These are phyloP conservation scores for Drosophila phalerata DNA, from an alignment of 2,888 invertebrate genomes.

Conservation along the genomic window DNA sequence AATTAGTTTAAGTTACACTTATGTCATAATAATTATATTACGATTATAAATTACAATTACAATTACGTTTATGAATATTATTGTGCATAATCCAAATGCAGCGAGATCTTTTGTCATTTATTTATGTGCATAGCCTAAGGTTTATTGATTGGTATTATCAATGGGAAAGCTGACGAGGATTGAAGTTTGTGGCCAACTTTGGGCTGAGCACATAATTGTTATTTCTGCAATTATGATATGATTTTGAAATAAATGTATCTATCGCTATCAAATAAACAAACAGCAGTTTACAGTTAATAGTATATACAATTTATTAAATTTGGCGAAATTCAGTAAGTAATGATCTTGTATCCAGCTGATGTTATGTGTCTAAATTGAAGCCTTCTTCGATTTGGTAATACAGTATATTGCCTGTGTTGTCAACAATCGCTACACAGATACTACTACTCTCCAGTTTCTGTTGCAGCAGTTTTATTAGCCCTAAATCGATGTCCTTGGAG, in stretches of 20 bases:
- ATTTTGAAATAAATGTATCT: constrained; percentile 79
- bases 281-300: neutral
- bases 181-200: neutral
- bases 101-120: constrained; percentile 51
- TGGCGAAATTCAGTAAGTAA: accelerated
- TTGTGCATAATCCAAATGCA: constrained; percentile 32
- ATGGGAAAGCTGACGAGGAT: neutral
- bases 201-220: constrained; percentile 58
- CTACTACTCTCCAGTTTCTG: constrained; percentile 49
- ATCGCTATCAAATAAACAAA: constrained; percentile 60
- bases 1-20: constrained; percentile 56
- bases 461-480: constrained; percentile 60
- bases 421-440: constrained; percentile 84
- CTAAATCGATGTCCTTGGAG: constrained; percentile 65
- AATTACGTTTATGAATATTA: constrained; percentile 55
- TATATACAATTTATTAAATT: neutral
- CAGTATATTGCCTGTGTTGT: constrained; percentile 85
- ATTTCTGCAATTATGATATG: constrained; percentile 75
- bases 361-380: constrained; percentile 33
- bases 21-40: constrained; percentile 69
- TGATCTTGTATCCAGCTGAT: neutral
- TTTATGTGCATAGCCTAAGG: constrained; percentile 41
- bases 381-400: constrained; percentile 85
- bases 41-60: constrained; percentile 53
- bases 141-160: neutral